Evolutionary conservation across 2,888 invertebrate species (phyloP).

Genomic region (Orthonevra nobilis): DNA sequence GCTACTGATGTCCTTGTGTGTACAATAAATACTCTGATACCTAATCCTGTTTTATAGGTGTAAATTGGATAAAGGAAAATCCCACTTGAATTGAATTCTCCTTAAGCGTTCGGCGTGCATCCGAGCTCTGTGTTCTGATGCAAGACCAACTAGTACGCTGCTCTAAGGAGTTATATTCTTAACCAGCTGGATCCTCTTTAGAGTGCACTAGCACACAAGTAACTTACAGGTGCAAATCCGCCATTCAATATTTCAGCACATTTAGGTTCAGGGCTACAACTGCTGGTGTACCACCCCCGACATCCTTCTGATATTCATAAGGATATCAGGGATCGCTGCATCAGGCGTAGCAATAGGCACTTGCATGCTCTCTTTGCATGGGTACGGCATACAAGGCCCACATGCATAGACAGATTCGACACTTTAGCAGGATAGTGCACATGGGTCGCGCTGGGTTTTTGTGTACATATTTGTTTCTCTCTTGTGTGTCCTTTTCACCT

Average conservation of each 20-base stretch:
- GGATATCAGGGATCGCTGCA: slow-evolving; percentile 35
- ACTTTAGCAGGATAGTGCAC: slow-evolving; percentile 3
- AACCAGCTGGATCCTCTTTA: slow-evolving; percentile 26
- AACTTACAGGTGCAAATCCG: slow-evolving; percentile 67
- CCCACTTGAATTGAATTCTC: slow-evolving; percentile 67
- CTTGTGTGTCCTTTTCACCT: background rate
- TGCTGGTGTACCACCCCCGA: slow-evolving; percentile 1
- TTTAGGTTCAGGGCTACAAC: slow-evolving; percentile 30
- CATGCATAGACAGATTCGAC: slow-evolving; percentile 12
- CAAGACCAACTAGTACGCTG: slow-evolving; percentile 16
- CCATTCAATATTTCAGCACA: slow-evolving; percentile 68
- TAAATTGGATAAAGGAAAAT: slow-evolving; percentile 69
- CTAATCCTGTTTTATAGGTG: slow-evolving; percentile 68
- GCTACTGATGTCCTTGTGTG: slow-evolving; percentile 40
- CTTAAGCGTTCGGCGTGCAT: slow-evolving; percentile 36
- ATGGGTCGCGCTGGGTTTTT: slow-evolving; percentile 30
- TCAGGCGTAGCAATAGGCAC: slow-evolving; percentile 14
- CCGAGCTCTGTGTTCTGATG: background rate
- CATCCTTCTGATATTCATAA: slow-evolving; percentile 5
- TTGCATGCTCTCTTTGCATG: slow-evolving; percentile 1
- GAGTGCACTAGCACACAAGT: slow-evolving; percentile 46
- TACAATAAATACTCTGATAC: slow-evolving; percentile 43
- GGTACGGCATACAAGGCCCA: background rate
- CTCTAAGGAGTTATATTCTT: slow-evolving; percentile 11
- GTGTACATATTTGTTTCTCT: slow-evolving; percentile 17